phyloP scores from a whole-genome alignment of 2,888 invertebrate species.

The Carterocephalus palaemon region DNA sequence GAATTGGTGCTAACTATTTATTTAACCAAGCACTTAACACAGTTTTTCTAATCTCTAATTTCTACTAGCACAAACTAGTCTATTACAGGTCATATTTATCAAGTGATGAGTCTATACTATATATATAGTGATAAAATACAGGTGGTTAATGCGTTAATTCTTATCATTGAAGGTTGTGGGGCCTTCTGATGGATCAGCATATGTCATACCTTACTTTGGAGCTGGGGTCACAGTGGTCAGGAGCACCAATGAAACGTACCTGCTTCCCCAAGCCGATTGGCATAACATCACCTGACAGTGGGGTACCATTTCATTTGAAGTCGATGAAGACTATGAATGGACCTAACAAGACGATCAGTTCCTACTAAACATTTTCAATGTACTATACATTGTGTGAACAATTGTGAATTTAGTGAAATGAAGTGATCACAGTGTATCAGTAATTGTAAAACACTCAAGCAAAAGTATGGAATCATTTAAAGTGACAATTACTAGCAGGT shows the following conservation, averaged over 20 bases:
- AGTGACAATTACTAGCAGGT: no score
- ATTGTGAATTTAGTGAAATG: conserved; percentile 1
- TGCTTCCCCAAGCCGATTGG: conserved; percentile 89
- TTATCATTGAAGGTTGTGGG: conserved; percentile 82
- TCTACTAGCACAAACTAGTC: no score
- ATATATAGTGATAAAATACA: no score
- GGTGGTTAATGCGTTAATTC: not conserved
- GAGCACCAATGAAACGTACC: conserved; percentile 91
- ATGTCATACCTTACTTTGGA: conserved; percentile 95
- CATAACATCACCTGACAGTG: conserved; percentile 78
- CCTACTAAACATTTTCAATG: conserved; percentile 17
- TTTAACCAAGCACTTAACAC: no score
- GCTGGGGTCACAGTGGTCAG: conserved; percentile 89
- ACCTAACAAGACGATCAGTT: conserved; percentile 46
- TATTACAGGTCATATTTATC: no score
- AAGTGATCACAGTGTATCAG: no score
- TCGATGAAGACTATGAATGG: conserved; percentile 74
- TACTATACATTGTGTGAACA: conserved; percentile 20
- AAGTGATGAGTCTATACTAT: no score
- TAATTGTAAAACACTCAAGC: no score
- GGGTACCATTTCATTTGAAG: conserved; percentile 70
- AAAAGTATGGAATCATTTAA: no score
- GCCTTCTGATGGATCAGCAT: conserved; percentile 96
- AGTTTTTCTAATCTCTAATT: no score
- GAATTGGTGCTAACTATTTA: no score